Evolutionary conservation across 2,888 invertebrate species (phyloP), one percentile per base, ranked within the genome.

Genomic region (Acheta domesticus): DNA sequence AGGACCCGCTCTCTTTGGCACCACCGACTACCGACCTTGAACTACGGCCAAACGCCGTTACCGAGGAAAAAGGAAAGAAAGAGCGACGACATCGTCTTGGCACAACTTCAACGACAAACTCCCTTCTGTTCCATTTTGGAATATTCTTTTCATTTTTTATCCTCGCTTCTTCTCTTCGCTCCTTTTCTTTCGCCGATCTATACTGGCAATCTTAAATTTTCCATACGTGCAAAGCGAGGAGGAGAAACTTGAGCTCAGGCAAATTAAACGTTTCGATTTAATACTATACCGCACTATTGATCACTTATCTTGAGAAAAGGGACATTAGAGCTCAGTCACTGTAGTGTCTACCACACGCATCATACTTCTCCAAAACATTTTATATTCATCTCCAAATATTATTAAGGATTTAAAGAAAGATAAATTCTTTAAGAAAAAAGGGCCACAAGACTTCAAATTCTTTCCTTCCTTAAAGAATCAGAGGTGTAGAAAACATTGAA

Each of bases 91-190:
- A 62, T 62, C 62, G 3, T 62, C 62, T 62, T 62, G 62, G 62
- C 62, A 62, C 62, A 12, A 62, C 62, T 62, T 62, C 62, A 62
- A n/a, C 62, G 62, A 62, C 62, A 62, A 62, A 62, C 62, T 62
- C 16, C 62, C 62, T 62, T 62, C 62, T 62, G 62, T n/a, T 62
- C 62, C 62, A 62, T 62, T 62, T 62, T 62, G 62, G 62, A 62
- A 62, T 62, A 62, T 62, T 62, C 62, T 62, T 62, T 62, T 62
- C n/a, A 19, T 19, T 62, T 62, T 62, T 62, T 62, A 19, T n/a
- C 62, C 4, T 62, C n/a, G 16, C 62, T n/a, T 14, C n/a, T 19
- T 62, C 62, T 14, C 62, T 12, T 8, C 1, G 14, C n/a, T 62
- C 62, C 62, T 62, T 62, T 62, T 62, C 62, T 62, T 62, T n/a